A percentile compares a stretch with the other conserved stretches of the same genome.
Conservation (phyloP, 2,797 vertebrate genomes). For the Dicrostonyx torquatus region DNA sequence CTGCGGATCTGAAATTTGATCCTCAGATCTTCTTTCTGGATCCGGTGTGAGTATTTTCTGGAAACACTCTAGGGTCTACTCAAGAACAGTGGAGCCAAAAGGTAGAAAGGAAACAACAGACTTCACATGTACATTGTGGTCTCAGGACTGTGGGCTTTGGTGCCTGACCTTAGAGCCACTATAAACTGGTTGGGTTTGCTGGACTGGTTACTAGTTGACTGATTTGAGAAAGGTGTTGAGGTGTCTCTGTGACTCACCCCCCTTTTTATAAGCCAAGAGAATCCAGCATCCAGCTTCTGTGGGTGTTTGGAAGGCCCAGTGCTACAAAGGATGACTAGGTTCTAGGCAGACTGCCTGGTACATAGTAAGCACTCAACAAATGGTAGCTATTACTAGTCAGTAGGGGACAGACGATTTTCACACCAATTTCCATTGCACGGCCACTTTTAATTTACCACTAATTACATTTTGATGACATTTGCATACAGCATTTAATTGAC, state of each 20-base stretch:
- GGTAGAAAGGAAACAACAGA: neutral
- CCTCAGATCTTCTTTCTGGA: neutral
- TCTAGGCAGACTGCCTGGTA: neutral
- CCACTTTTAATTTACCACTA: conserved; percentile 71
- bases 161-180: neutral
- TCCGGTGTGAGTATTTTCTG: neutral
- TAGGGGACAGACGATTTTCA: conserved; percentile 49
- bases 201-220: neutral
- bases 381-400: conserved; percentile 42
- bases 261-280: neutral
- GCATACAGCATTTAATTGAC: conserved; percentile 74
- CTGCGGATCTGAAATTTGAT: neutral
- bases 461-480: conserved; percentile 73
- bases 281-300: neutral
- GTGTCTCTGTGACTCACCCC: neutral
- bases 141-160: neutral
- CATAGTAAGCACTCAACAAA: conserved; percentile 35
- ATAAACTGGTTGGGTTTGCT: neutral
- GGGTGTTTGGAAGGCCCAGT: neutral
- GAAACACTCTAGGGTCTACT: neutral
- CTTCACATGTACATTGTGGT: neutral
- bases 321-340: neutral
- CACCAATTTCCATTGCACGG: conserved; percentile 45
- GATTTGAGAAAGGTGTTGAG: neutral
- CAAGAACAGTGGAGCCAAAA: neutral